Evolutionary conservation across 2,113 vertebrate genomes (phyloP).

Genomic region (Gasterosteus aculeatus): DNA sequence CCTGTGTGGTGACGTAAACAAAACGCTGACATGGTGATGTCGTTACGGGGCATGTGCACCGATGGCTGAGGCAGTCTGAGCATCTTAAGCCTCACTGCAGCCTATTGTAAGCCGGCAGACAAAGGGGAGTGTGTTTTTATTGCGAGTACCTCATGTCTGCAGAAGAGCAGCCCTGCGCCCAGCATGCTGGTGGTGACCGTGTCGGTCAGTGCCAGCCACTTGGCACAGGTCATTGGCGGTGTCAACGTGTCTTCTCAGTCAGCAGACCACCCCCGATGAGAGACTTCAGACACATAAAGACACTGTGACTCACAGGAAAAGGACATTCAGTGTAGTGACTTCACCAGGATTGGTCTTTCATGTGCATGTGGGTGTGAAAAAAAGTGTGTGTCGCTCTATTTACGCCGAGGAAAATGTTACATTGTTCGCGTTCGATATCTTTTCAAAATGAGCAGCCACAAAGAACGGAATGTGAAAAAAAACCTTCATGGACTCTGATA

Average conservation of each 20-base stretch:
- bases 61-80: conserved; percentile 45
- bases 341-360: conserved; percentile 24
- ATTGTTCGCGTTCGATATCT: conserved; percentile 1
- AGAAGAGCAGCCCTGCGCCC: conserved; percentile 40
- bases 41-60: conserved; percentile 45
- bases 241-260: conserved; percentile 23
- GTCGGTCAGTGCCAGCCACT: conserved; percentile 63
- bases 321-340: conserved; percentile 8
- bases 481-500: not conserved
- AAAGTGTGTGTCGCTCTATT: not conserved
- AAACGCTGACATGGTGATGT: conserved; percentile 29
- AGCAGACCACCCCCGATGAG: conserved; percentile 56
- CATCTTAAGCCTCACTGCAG: conserved; percentile 50
- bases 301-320: conserved; percentile 43
- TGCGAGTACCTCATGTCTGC: conserved; percentile 52
- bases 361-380: not conserved
- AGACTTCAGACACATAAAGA: conserved; percentile 32
- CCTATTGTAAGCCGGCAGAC: conserved; percentile 60
- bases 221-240: conserved; percentile 31
- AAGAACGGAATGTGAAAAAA: not conserved
- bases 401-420: not conserved
- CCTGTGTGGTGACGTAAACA: conserved; percentile 34
- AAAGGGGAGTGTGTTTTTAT: conserved; percentile 61
- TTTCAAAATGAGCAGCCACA: not conserved
- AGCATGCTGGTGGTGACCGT: conserved; percentile 36